Base-by-base conservation (phyloP, 2,797 vertebrate genomes). In the Acanthis flammea region DNA sequence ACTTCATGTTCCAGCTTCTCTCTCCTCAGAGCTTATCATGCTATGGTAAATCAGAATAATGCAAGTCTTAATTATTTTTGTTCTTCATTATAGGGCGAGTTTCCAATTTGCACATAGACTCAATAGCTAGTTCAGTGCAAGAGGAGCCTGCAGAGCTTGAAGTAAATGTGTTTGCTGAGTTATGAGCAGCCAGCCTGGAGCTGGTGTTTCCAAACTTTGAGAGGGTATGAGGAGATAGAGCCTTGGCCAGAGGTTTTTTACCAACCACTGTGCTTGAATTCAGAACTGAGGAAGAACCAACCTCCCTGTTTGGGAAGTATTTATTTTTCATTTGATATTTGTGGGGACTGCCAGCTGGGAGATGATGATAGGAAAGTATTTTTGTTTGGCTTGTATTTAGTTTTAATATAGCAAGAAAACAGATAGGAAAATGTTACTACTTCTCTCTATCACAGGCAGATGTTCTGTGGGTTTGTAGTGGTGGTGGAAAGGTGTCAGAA, bases 401-500 rank as follows among this genome's bases (percentile, higher is more conserved):
- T 24, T 79, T 73, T 55, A 87, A 42, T n/a, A 6, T 44, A 1
- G 2, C 61, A 71, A 74, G 68, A 74, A 94, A 93, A 77, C 53
- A 85, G 28, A 7, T 45, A 65, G 86, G 86, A 90, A 90, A 92
- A 94, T 71, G 42, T 81, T 90, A 57, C n/a, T 92, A 42, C 9
- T 60, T 62, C 30, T 79, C 31, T 86, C 33, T 30, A 37, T 92
- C 41, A 27, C 75, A 48, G 82, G 13, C 79, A 90, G 86, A 77
- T 93, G 68, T 88, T 91, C 72, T 83, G 57, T 90, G 61, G 76
- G 68, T 45, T 91, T 73, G 33, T 72, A 80, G 37, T 75, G 71
- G 50, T 74, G 77, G 24, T 84, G 35, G 70, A 51, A 74, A 86
- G 53, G 57, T 93, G 66, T 92, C 85, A 93, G 72, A 91, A 95